phyloP scores from a whole-genome alignment of 2,888 invertebrate genomes.

The Lasioglossum morio region DNA sequence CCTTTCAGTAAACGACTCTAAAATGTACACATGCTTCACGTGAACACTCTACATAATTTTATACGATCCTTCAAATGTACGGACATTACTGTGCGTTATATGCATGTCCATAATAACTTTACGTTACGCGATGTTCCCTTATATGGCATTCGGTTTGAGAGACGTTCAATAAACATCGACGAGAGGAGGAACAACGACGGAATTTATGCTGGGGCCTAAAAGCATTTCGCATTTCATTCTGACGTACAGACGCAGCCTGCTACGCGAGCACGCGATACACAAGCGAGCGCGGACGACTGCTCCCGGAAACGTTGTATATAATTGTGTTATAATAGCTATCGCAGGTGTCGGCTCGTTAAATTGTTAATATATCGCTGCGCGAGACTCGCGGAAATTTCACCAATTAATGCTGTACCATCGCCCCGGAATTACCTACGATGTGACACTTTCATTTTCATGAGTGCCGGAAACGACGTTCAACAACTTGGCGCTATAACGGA shows the following conservation, averaged over 20 bases:
- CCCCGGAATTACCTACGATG: slow-evolving; percentile 16
- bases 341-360: slow-evolving; percentile 80
- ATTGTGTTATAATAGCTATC: slow-evolving; percentile 79
- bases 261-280: slow-evolving; percentile 36
- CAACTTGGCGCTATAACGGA: neutral
- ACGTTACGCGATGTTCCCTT: neutral
- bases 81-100: neutral
- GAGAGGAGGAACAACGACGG: slow-evolving; percentile 47
- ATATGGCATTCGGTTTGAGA: slow-evolving; percentile 6
- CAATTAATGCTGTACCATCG: slow-evolving; percentile 58
- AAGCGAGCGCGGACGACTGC: slow-evolving; percentile 14
- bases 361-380: slow-evolving; percentile 76
- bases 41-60: neutral
- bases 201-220: slow-evolving; percentile 40
- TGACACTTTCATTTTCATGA: slow-evolving; percentile 39
- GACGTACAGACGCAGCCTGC: slow-evolving; percentile 37
- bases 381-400: slow-evolving; percentile 65
- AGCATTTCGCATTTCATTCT: slow-evolving; percentile 37
- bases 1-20: neutral
- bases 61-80: neutral
- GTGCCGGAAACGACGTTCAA: slow-evolving; percentile 14
- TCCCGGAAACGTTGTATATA: slow-evolving; percentile 67
- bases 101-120: neutral
- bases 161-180: slow-evolving; percentile 35
- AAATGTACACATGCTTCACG: neutral